Evolutionary conservation across 2,888 invertebrate species (phyloP), one percentile per base, ranked within the genome.

Genomic region (Agrilus cyanescens): DNA sequence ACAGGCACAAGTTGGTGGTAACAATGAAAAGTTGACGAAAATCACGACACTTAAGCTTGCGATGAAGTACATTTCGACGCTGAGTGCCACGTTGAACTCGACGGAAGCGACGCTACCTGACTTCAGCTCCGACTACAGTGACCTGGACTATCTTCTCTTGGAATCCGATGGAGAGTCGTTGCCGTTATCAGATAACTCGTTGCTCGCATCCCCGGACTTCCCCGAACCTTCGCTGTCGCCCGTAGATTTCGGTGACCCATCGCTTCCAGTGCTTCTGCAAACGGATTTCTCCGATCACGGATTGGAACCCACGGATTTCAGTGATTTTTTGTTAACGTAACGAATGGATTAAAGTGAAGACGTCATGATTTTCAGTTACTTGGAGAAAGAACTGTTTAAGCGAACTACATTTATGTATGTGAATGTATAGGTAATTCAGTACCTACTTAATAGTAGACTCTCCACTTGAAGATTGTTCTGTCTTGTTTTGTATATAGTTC

Each of bases 21-120:
- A 83, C 32, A 80, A 80, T 61, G 86, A 87, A 61, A 87, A 87
- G 63, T 70, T 88, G 49, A 91, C 91, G 37, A 91, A 91, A 69
- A 91, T 91, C 54, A 88, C 90, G 4, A 90, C 90, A 0, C 67
- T 91, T 37, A 71, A 87, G 30, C 69, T 90, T 47, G 91, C 91
- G 16, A 86, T 91, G 84, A 80, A 83, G 58, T 91, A 91, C 61
- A 91, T 91, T 50, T 69, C 80, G 10, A 79, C 85, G 12, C 67
- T 91, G 39, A 79, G 78, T n/a, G 71, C 79, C 0, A 77, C 81
- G 1, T 66, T 85, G 46, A 59, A 39, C 38, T 43, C 45, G 2
- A 37, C 53, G 32, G 52, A 48, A 25, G 41, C 40, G 36, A 48
- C 38, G 12, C 44, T 33, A 35, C 31, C 47, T 14, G 47, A 46